Evolutionary conservation across 1,140 invertebrate species (phyloP), one percentile per base, ranked within the genome.

Genomic region (Uloborus diversus): DNA sequence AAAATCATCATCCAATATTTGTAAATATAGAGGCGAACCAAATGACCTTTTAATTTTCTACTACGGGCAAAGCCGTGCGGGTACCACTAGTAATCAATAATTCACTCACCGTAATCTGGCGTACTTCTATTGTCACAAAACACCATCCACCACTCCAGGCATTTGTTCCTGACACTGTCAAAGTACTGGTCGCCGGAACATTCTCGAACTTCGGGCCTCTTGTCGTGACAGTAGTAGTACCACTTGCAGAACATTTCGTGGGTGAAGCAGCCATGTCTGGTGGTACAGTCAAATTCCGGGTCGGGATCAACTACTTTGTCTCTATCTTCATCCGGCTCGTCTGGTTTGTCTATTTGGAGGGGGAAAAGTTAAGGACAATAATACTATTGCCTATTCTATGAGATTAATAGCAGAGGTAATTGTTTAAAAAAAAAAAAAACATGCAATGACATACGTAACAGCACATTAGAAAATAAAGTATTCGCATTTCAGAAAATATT

Each of bases 61-160:
- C n/a, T n/a, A n/a, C n/a, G n/a, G n/a, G n/a, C n/a, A n/a, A n/a
- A n/a, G n/a, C n/a, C n/a, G n/a, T n/a, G n/a, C n/a, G n/a, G n/a
- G n/a, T n/a, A n/a, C n/a, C n/a, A n/a, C n/a, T n/a, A n/a, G n/a
- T n/a, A n/a, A n/a, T n/a, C n/a, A n/a, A n/a, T n/a, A n/a, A n/a
- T n/a, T n/a, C n/a, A n/a, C n/a, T n/a, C n/a, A n/a, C n/a, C n/a
- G n/a, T n/a, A n/a, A 13, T 65, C 73, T 27, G 73, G 61, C 0
- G 53, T 20, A 27, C 47, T 79, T 49, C 76, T 68, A 27, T 79
- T 61, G 32, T 79, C 64, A 20, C 76, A 79, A 13, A 79, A 30
- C 1, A 69, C 76, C 76, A 79, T 79, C 76, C 76, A 79, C 76
- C 76, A 79, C n/a, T 79, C 76, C n/a, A 79, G 33, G 30, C 76